Evolutionary conservation across 2,113 vertebrate species (phyloP).

Genomic region (Oxyura jamaicensis): DNA sequence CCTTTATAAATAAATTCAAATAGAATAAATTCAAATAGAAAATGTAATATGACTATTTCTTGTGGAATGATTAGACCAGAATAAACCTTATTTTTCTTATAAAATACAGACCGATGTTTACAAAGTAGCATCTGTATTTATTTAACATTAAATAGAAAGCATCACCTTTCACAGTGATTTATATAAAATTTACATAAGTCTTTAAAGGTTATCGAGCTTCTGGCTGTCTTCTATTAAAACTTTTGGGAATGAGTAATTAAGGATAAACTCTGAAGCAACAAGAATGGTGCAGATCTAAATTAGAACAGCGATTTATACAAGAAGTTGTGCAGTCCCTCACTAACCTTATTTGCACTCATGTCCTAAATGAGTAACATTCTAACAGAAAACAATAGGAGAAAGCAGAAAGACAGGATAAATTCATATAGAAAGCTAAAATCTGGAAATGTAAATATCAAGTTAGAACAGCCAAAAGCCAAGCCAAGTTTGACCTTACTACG

Average conservation of each 20-base stretch:
- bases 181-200: neutral
- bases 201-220: neutral
- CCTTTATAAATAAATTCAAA: no score
- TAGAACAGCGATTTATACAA: neutral
- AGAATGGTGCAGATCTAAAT: neutral
- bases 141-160: neutral
- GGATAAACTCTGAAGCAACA: neutral
- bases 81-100: neutral
- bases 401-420: slow-evolving; percentile 6
- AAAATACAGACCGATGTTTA: neutral
- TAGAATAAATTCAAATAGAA: no score
- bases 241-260: neutral
- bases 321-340: neutral
- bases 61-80: neutral
- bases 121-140: neutral
- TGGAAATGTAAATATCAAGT: neutral
- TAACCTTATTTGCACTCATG: neutral
- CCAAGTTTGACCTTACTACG: no score
- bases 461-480: slow-evolving; percentile 4
- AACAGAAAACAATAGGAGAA: slow-evolving; percentile 1
- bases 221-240: neutral
- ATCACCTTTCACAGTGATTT: neutral
- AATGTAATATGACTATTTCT: neutral
- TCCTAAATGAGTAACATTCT: neutral
- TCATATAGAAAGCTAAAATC: neutral